Evolutionary conservation across 2,888 invertebrate species (phyloP).

Genomic region (Diarsia rubi): DNA sequence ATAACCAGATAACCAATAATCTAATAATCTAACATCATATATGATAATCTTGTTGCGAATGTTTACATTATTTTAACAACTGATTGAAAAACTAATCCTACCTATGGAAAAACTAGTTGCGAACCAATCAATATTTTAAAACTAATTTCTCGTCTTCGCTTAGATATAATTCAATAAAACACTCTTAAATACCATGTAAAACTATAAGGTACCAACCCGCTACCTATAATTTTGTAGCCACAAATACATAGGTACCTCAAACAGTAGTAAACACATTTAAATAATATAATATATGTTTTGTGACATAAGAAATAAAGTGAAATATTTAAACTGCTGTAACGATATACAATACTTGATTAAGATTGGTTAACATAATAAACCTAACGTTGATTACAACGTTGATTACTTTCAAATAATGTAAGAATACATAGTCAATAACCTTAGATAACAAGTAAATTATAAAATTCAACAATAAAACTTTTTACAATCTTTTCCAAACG

Average conservation of each 20-base stretch:
- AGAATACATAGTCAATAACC: not conserved
- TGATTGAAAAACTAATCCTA: constrained; percentile 3
- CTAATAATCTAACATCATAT: no score
- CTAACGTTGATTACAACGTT: not conserved
- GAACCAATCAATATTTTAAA: not conserved
- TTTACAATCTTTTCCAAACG: not conserved
- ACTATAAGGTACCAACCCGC: not conserved
- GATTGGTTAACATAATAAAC: not conserved
- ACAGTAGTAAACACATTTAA: not conserved
- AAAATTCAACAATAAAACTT: not conserved
- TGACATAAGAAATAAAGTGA: not conserved
- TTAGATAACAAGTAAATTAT: not conserved
- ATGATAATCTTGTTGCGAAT: not conserved
- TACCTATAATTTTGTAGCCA: not conserved
- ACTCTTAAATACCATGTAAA: not conserved
- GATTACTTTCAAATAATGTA: no score
- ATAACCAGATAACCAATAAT: constrained; percentile 39
- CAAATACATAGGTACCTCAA: not conserved
- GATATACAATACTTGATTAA: not conserved
- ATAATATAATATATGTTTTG: no score
- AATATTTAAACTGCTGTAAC: not conserved
- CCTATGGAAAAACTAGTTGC: not conserved
- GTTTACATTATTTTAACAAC: constrained; percentile 22
- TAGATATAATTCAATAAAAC: not conserved
- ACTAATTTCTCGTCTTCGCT: not conserved